Percentiles rank a stretch among this genome's conserved stretches.
Conservation (phyloP, 2,113 vertebrate genomes). For the Oplegnathus fasciatus region DNA sequence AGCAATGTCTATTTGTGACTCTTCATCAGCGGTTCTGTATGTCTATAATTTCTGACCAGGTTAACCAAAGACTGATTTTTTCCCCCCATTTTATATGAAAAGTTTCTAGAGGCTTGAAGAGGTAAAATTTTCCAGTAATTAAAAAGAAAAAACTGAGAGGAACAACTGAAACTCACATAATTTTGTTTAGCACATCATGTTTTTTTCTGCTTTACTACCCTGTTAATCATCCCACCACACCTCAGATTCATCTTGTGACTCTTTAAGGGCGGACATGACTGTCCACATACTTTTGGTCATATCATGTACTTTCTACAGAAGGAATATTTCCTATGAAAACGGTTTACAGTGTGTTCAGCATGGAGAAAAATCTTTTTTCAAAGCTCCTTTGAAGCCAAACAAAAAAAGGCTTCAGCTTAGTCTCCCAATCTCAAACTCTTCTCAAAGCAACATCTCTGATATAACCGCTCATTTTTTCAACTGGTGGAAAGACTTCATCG, state of each 20-base stretch:
- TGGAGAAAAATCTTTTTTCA: too few species aligned
- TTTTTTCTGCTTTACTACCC: neutral
- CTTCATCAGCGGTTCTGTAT: neutral
- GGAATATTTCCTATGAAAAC: too few species aligned
- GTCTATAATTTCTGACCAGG: neutral
- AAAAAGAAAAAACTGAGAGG: neutral
- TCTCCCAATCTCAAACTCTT: neutral
- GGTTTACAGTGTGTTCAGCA: too few species aligned
- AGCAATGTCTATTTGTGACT: neutral
- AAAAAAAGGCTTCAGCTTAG: neutral
- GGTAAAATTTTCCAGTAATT: neutral
- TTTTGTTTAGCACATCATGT: neutral
- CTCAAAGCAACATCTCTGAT: neutral
- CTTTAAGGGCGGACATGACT: neutral
- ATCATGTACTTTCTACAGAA: neutral
- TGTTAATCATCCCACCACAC: neutral
- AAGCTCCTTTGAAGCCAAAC: neutral
- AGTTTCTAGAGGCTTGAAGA: neutral
- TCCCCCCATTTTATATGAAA: neutral
- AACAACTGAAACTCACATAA: neutral
- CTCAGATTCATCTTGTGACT: neutral
- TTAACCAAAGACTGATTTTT: neutral
- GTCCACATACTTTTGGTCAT: neutral
- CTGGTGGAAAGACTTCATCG: neutral
- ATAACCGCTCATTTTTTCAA: neutral